phyloP scores from a whole-genome alignment of 2,888 invertebrate species.

The Hydriomena furcata region DNA sequence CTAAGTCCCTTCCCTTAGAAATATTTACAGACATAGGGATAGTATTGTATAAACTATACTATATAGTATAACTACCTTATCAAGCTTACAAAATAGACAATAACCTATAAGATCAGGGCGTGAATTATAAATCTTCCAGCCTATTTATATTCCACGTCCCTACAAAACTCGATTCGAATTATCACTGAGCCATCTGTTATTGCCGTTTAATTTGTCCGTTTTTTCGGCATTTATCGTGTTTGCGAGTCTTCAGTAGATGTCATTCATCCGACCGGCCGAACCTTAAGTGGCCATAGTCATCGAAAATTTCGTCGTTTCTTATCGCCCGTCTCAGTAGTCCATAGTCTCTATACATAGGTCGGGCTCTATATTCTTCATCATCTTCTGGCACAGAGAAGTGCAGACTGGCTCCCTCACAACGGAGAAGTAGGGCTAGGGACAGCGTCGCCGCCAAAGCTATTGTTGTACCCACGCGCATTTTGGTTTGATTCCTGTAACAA shows the following conservation, averaged over 20 bases:
- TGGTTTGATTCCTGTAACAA: constrained; percentile 32
- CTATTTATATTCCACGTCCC: constrained; percentile 53
- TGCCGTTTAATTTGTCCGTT: constrained; percentile 34
- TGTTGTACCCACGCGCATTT: constrained; percentile 59
- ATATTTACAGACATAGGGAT: constrained; percentile 9
- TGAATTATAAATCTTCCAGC: constrained; percentile 64
- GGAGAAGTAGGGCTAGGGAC: constrained; percentile 48
- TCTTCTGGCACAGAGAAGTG: constrained; percentile 59
- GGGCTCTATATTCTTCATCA: constrained; percentile 62
- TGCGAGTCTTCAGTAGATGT: constrained; percentile 1
- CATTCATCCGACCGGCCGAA: constrained; percentile 84
- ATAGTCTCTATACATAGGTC: constrained; percentile 81
- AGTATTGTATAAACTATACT: too few species aligned
- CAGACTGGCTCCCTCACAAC: constrained; percentile 57
- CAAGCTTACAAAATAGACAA: too few species aligned
- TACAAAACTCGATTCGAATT: neutral
- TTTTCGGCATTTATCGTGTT: constrained; percentile 33
- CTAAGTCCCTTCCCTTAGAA: constrained; percentile 17
- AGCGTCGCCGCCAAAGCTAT: constrained; percentile 53
- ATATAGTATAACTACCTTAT: too few species aligned
- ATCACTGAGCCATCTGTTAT: neutral
- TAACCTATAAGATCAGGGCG: constrained; percentile 19
- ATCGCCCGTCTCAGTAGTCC: constrained; percentile 74
- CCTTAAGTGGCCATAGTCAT: constrained; percentile 90
- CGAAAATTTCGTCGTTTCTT: constrained; percentile 85